Base-by-base conservation (phyloP, 2,113 vertebrate genomes). In the Scatophagus argus region DNA sequence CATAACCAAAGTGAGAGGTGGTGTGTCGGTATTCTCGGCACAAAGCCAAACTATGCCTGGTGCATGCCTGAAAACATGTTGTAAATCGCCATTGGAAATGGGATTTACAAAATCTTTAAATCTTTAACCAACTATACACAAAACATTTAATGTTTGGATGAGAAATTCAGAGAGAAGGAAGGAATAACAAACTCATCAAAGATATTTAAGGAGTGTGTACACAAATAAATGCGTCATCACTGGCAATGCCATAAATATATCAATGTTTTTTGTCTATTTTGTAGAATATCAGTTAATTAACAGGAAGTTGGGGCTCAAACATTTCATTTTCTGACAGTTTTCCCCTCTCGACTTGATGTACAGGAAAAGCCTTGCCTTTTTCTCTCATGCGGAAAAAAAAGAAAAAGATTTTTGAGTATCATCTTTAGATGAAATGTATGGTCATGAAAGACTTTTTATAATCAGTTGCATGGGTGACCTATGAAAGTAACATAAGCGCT, bases 381-480 rank as follows among this genome's bases (percentile, higher is more conserved):
- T 8, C 2, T 31, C 27, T 31, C 8, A 55, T 16, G 38, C 10
- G 23, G 3, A 21, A 36, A n/a, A 11, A 58, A 36, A 6, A 17
- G 19, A 56, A 14, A n/a, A 34, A 21, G 11, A n/a, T n/a, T 6
- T 46, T 2, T 13, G 2, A 49, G 29, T 39, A 55, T 13, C 60
- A 23, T 7, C 23, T 32, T 6, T 55, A 27, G 65, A 61, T 72
- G 17, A 34, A 47, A 67, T 60, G 67, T 5, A 55, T 41, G 27
- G 23, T 32, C 41, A 46, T 70, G 58, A 76, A 71, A 67, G 25
- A 36, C 23, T 36, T 25, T 66, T 46, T 51, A 0, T 27, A 60
- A 69, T 69, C 51, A 64, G 21, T n/a, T n/a, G n/a, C 55, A 79
- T 39, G 23, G 19, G 39, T 59, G 49, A 69, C 41, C 54, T 16